Evolutionary conservation across 2,113 vertebrate species (phyloP).

Genomic region (Toxotes chatareus): DNA sequence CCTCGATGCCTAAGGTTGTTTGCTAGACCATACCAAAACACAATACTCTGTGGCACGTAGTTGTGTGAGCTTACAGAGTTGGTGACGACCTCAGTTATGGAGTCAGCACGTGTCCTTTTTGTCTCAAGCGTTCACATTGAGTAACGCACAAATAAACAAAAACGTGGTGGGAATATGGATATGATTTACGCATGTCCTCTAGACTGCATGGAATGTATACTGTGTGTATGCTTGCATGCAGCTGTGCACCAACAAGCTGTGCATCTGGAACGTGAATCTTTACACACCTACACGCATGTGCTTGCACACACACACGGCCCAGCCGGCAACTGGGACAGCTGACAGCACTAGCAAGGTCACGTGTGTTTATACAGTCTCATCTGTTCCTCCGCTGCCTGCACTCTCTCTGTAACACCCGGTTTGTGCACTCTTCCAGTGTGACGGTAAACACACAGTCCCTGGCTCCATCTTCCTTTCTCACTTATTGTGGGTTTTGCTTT

Average conservation of each 20-base stretch:
- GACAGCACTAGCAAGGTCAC: conserved; percentile 62
- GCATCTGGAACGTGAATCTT: conserved; percentile 44
- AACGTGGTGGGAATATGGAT: conserved; percentile 15
- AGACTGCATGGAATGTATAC: conserved; percentile 12
- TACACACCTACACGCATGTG: conserved; percentile 24
- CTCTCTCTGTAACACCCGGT: conserved; percentile 17
- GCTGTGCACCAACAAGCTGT: conserved; percentile 28
- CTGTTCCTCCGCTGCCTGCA: conserved; percentile 40
- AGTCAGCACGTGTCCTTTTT: conserved; percentile 26
- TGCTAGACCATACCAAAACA: neutral
- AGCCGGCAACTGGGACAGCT: conserved; percentile 56
- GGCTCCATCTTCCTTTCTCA: neutral
- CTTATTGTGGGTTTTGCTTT: conserved; percentile 45
- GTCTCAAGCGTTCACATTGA: conserved; percentile 34
- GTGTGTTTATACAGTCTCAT: conserved; percentile 61
- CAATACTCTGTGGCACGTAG: neutral
- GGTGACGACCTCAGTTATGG: conserved; percentile 1
- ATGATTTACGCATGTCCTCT: conserved; percentile 54
- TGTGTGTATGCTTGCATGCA: conserved; percentile 5
- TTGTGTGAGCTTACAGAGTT: neutral
- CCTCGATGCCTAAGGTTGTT: neutral
- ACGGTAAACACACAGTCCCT: conserved; percentile 11
- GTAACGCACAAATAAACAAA: conserved; percentile 29
- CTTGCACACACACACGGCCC: conserved; percentile 15
- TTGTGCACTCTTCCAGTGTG: conserved; percentile 26